Evolutionary conservation across 1,140 invertebrate genomes (phyloP).

Genomic region (Apis florea): DNA sequence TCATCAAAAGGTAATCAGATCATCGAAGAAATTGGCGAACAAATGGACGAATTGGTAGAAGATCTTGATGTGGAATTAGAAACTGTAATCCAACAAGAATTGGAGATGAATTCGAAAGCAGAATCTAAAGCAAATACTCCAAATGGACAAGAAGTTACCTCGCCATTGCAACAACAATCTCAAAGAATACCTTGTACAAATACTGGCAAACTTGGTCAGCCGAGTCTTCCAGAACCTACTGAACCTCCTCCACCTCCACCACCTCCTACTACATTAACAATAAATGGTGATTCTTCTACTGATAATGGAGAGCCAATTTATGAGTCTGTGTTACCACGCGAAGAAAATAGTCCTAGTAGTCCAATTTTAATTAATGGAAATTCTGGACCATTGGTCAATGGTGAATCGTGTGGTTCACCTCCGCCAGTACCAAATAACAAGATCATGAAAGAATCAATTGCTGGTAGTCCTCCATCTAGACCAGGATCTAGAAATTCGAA

Average conservation of each 20-base stretch:
- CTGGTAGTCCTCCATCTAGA: conserved; percentile 65
- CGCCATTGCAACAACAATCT: conserved; percentile 53
- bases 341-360: conserved; percentile 77
- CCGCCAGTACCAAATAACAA: conserved; percentile 78
- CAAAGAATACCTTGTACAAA: conserved; percentile 52
- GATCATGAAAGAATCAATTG: conserved; percentile 67
- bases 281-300: conserved; percentile 68
- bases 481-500: conserved; percentile 67
- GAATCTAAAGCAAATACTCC: conserved; percentile 74
- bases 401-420: conserved; percentile 80
- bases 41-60: conserved; percentile 90
- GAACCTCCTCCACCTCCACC: conserved; percentile 83
- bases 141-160: conserved; percentile 73
- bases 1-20: conserved; percentile 83
- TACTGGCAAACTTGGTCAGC: conserved; percentile 66
- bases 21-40: conserved; percentile 91
- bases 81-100: conserved; percentile 83
- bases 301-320: conserved; percentile 88
- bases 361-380: conserved; percentile 74
- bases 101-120: conserved; percentile 72
- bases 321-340: conserved; percentile 88
- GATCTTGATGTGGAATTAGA: conserved; percentile 88
- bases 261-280: conserved; percentile 69
- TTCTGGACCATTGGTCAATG: conserved; percentile 67
- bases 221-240: conserved; percentile 88